A percentile compares a stretch with the other conserved stretches of the same genome.
Evolutionary conservation across 1,140 invertebrate genomes (phyloP).

Genomic region (Diorhabda sublineata): DNA sequence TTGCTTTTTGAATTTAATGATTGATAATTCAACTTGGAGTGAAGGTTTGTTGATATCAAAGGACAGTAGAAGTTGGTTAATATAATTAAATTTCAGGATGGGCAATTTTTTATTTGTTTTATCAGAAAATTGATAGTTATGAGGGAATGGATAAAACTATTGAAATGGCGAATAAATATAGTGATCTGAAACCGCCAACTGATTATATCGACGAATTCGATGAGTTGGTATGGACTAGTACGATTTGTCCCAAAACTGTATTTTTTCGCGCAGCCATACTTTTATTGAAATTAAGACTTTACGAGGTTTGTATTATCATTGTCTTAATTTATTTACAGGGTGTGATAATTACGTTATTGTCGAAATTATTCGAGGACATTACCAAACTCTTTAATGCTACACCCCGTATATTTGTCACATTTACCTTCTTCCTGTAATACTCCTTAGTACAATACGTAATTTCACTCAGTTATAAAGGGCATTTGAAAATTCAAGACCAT

Average conservation of each 20-base stretch:
- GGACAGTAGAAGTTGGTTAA: not conserved
- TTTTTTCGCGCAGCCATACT: slow-evolving; percentile 35
- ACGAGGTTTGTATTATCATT: slow-evolving; percentile 35
- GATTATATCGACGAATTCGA: slow-evolving; percentile 32
- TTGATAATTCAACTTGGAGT: slow-evolving; percentile 30
- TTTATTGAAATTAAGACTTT: slow-evolving; percentile 35
- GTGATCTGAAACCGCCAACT: slow-evolving; percentile 10
- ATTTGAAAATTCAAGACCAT: too few species aligned
- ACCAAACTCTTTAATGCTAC: too few species aligned
- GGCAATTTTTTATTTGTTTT: slow-evolving; percentile 35
- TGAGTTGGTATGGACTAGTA: slow-evolving; percentile 36
- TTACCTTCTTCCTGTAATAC: too few species aligned
- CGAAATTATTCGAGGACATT: too few species aligned
- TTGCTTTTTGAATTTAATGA: slow-evolving; percentile 35
- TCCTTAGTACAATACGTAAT: too few species aligned
- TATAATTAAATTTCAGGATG: slow-evolving; percentile 21
- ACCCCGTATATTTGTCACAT: too few species aligned
- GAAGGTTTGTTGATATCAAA: slow-evolving; percentile 26
- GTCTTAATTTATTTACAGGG: slow-evolving; percentile 4
- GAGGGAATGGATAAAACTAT: slow-evolving; percentile 36
- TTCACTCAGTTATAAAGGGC: too few species aligned
- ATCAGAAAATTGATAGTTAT: slow-evolving; percentile 27
- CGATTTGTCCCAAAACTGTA: slow-evolving; percentile 30
- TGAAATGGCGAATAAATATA: slow-evolving; percentile 37
- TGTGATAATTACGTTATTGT: too few species aligned